Conservation (phyloP, 2,113 vertebrate species). For the Scomber colias region DNA sequence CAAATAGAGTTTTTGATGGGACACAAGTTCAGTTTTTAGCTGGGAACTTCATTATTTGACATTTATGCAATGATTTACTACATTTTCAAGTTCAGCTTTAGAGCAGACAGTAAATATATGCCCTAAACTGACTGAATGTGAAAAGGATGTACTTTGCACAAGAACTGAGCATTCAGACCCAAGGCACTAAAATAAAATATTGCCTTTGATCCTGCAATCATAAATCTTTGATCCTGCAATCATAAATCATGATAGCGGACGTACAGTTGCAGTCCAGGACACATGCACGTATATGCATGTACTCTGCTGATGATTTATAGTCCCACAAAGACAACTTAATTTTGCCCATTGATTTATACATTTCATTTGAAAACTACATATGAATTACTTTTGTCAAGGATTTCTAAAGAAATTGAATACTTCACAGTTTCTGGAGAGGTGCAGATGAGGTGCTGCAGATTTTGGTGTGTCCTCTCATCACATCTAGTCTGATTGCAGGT, state of each 20-base stretch:
- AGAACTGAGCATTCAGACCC: background rate
- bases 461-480: too few species aligned
- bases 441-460: too few species aligned
- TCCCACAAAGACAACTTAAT: too few species aligned
- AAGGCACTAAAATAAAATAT: background rate
- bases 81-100: background rate
- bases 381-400: too few species aligned
- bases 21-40: slow-evolving; percentile 49
- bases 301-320: too few species aligned
- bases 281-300: background rate
- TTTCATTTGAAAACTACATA: too few species aligned
- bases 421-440: too few species aligned
- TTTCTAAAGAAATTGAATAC: too few species aligned
- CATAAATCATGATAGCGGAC: background rate
- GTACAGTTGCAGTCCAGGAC: background rate
- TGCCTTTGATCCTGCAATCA: background rate
- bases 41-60: slow-evolving; percentile 9
- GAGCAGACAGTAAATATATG: background rate
- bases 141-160: background rate
- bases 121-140: background rate
- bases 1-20: slow-evolving; percentile 61
- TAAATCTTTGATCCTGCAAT: background rate
- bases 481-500: too few species aligned
- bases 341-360: too few species aligned
- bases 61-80: background rate